phyloP scores from a whole-genome alignment of 1,140 invertebrate genomes.

The Drosophila setifemur region DNA sequence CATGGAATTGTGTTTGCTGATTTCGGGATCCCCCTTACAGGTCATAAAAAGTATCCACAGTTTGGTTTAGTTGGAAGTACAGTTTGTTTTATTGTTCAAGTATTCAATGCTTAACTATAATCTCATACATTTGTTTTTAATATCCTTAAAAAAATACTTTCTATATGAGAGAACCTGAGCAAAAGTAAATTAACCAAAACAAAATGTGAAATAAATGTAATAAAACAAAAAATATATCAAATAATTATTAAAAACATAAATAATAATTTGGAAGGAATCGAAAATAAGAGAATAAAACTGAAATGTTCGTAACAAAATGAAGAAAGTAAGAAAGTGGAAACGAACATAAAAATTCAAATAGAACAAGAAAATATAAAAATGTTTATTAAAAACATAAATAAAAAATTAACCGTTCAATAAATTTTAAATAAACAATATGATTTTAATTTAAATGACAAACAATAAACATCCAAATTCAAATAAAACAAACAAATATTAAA shows the following conservation, averaged over 20 bases:
- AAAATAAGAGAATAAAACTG: no score
- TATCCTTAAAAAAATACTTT: neutral
- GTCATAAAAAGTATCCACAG: neutral
- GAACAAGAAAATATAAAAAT: no score
- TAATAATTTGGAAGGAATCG: no score
- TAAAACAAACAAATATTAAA: neutral
- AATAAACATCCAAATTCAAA: neutral
- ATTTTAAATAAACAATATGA: neutral
- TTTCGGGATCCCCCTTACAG: neutral
- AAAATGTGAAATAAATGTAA: neutral
- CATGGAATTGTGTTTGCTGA: neutral
- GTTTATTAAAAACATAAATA: no score
- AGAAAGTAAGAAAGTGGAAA: no score
- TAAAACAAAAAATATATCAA: neutral
- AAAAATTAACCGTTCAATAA: neutral
- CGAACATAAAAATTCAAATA: no score
- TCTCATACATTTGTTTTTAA: neutral
- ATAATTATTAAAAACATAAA: no score
- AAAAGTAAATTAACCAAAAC: neutral
- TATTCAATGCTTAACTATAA: neutral
- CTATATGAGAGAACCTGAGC: slow-evolving; percentile 21
- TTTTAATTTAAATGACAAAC: neutral
- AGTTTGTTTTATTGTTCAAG: slow-evolving; percentile 37
- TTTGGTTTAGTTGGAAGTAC: slow-evolving; percentile 34
- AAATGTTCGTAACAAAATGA: no score